Base-by-base conservation (phyloP, 2,797 vertebrate genomes). In the Remorina albescens region DNA sequence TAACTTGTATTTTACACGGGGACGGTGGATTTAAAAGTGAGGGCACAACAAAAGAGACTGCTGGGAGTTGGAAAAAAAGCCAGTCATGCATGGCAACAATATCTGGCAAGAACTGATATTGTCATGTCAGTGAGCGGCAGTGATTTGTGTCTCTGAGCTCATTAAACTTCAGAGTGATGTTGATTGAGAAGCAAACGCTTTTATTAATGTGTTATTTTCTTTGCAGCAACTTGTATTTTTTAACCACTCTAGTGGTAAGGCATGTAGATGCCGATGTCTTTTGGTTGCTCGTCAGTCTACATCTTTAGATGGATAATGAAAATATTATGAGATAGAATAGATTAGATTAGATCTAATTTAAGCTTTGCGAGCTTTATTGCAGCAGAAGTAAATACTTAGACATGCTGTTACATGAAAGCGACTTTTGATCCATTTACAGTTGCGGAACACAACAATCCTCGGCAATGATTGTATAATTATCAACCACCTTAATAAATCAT, bases 401-500 rank as follows among this genome's bases (percentile, higher is more conserved):
- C 72, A 77, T 64, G 78, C 30, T 47, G 47, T 32, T 30, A 28
- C 5, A 81, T 59, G 55, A 81, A 67, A 34, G 34, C 19, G 18
- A 56, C 28, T 51, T 63, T 71, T 76, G 3, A 77, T 71, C 73
- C 55, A 39, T 42, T 51, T 37, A 0, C 19, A 8, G 28, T 58
- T n/a, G 36, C 30, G 54, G 18, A 63, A 26, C 59, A 42, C 44
- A 77, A 53, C 74, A 56, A 15, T n/a, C 16, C 1, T 11, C 5
- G 2, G 46, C 39, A 51, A 34, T 1, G 26, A 53, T 54, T 50
- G 37, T 74, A 39, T 78, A 73, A 85, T 81, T 82, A 86, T 46
- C 46, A 54, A 50, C 47, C 1, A 1, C 67, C 49, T 44, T 71
- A 78, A 78, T 85, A 83, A 88, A 86, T 86, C 58, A 71, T 7